Base-by-base conservation (phyloP, 1,140 invertebrate genomes). In the Scaptomyza hsui region DNA sequence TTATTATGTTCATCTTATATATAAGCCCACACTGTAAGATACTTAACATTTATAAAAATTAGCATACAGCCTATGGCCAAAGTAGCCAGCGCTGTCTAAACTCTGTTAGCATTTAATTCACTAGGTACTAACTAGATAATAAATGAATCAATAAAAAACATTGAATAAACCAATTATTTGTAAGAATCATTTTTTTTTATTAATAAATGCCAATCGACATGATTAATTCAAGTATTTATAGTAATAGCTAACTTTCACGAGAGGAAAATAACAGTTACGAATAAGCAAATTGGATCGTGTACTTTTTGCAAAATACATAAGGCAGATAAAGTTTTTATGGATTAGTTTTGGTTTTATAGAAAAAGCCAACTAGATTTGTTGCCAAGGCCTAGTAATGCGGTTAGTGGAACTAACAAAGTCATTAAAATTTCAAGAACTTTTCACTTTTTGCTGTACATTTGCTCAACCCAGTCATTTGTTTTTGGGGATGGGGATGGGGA, bases 401-500 rank as follows among this genome's bases (percentile, higher is more conserved):
- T 15, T 24, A 15, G 9, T 4, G 4, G 6, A 16, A 16, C 37
- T 13, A 41, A 5, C 18, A 41, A 42, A 55, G 19, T 29, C 52
- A 55, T 55, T 41, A 42, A 55, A 55, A 42, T 26, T 12, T 9
- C 4, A 41, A 42, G 4, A 55, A 26, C 19, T n/a, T 42, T 24
- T 26, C 4, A 16, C 51, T 21, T 12, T 5, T 32, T 24, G 6
- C 13, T 37, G 16, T 10, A 5, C 32, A 41, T 41, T 13, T 13
- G n/a, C 37, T 21, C 26, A 39, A n/a, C 37, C 52, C 21, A 16
- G 51, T 41, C 35, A 42, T 26, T 42, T n/a, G 12, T 4, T 12
- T 42, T 29, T 0, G 19, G 4, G 19, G 19, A 4, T 1, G 19
- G 4, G 5, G 10, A 39, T 4, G 13, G 19, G n/a, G n/a, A 55